Evolutionary conservation across 2,113 vertebrate species (phyloP).

Genomic region (Ceyx melanurus): DNA sequence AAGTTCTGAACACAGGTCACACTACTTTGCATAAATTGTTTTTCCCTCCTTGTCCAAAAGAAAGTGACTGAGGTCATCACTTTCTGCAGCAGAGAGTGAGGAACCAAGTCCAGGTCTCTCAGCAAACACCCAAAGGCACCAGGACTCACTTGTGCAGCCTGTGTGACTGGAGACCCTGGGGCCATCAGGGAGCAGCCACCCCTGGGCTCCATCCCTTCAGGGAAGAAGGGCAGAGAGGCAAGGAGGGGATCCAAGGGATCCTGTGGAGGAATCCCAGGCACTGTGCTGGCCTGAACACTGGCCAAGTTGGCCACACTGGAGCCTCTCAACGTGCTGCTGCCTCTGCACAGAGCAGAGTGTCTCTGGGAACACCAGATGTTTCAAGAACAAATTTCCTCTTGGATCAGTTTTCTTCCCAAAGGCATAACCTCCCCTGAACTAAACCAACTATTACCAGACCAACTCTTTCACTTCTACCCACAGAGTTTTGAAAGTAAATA

Average conservation of each 20-base stretch:
- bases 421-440: not conserved
- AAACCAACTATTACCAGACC: not conserved
- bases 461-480: not conserved
- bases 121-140: rapidly evolving
- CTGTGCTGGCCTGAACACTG: not conserved
- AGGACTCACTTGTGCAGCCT: rapidly evolving
- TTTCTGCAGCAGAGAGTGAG: not conserved
- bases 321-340: not conserved
- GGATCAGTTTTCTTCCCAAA: not conserved
- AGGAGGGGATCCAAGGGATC: not conserved
- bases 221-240: not conserved
- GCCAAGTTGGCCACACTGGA: not conserved
- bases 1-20: not conserved
- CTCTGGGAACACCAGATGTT: not conserved
- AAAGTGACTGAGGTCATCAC: not conserved
- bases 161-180: rapidly evolving
- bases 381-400: not conserved
- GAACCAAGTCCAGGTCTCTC: not conserved
- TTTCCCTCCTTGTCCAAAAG: not conserved
- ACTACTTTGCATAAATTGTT: not conserved
- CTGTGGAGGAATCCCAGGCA: rapidly evolving
- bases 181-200: not conserved
- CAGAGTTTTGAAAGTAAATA: not conserved
- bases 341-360: not conserved
- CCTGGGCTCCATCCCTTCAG: rapidly evolving